phyloP scores from a whole-genome alignment of 2,113 vertebrate species.

The Entelurus aequoreus region DNA sequence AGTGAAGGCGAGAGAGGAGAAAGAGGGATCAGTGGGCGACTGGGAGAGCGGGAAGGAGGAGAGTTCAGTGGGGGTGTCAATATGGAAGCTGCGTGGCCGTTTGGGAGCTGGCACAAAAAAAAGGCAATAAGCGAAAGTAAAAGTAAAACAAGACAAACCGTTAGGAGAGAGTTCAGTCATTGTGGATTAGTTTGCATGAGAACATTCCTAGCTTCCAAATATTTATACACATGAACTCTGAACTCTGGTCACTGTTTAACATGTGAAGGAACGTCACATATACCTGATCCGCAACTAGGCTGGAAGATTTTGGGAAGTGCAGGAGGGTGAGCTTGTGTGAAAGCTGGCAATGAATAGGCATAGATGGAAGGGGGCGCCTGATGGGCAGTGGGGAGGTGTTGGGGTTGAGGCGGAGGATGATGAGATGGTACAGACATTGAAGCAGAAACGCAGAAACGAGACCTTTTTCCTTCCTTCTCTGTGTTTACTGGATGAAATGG shows the following conservation, averaged over 20 bases:
- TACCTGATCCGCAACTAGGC: conserved; percentile 67
- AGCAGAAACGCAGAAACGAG: conserved; percentile 35
- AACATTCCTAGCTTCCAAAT: too few species aligned
- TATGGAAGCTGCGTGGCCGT: conserved; percentile 53
- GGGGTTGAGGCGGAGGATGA: conserved; percentile 25
- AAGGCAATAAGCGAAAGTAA: conserved; percentile 6
- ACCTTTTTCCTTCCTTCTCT: conserved; percentile 43
- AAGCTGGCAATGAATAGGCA: conserved; percentile 61
- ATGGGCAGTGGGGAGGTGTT: conserved; percentile 10
- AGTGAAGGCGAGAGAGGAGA: conserved; percentile 16
- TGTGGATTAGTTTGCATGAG: too few species aligned
- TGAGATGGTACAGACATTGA: conserved; percentile 30
- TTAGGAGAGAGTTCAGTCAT: neutral
- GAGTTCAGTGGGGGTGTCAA: conserved; percentile 40
- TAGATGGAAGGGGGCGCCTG: conserved; percentile 43
- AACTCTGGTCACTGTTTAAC: neutral
- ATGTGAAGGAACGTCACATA: conserved; percentile 5
- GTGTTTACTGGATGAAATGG: conserved; percentile 35
- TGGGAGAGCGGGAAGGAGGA: conserved; percentile 24
- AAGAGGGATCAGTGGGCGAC: conserved; percentile 24
- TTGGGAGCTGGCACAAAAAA: conserved; percentile 27
- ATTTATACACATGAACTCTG: too few species aligned
- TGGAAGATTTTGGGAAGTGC: conserved; percentile 75
- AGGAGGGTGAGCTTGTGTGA: conserved; percentile 62
- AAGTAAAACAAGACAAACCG: neutral